Base-by-base conservation (phyloP, 2,113 vertebrate species). In the Raphicerus campestris region DNA sequence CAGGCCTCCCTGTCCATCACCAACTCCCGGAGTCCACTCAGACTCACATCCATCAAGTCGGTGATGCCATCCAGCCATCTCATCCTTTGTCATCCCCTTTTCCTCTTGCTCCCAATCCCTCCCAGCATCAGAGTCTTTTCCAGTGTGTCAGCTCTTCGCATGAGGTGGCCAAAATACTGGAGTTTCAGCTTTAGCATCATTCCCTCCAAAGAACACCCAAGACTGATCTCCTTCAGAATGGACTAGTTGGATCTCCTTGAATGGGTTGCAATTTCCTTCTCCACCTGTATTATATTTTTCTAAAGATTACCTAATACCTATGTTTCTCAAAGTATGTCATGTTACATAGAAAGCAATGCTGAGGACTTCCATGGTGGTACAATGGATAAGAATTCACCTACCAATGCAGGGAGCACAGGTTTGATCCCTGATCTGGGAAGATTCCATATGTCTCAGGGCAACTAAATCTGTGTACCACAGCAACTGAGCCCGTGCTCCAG, bases 21-120 rank as follows among this genome's bases (percentile, higher is more conserved):
- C 10, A 58, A 0, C 56, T 26, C 56, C 24, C 0, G 10, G 24
- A 58, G 56, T 11, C 26, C 24, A 58, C 24, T 58, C 4, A 0
- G 5, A 58, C 24, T 58, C 24, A 58, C 0, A 1, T 26, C 56
- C 56, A 58, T 11, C 0, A 0, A 58, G 56, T 58, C 0, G 0
- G 24, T 58, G 56, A 58, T 58, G 56, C 56, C 56, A 58, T 58
- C 24, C 24, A 58, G 24, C 24, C 56, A 58, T 58, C 56, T 58
- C 56, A 58, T 58, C 24, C 56, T 58, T 2, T 11, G 56, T 26
- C 10, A 0, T 58, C 24, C 24, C 10, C 24, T 58, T 58, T 2
- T 58, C 56, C 56, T 58, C 56, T 0, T 11, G 24, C 24, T 24
- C 24, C 24, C 24, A 58, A 26, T 26, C 10, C 24, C 24, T 58